Evolutionary conservation across 2,888 invertebrate genomes (phyloP).

Genomic region (Zaprionus obscuricornis): DNA sequence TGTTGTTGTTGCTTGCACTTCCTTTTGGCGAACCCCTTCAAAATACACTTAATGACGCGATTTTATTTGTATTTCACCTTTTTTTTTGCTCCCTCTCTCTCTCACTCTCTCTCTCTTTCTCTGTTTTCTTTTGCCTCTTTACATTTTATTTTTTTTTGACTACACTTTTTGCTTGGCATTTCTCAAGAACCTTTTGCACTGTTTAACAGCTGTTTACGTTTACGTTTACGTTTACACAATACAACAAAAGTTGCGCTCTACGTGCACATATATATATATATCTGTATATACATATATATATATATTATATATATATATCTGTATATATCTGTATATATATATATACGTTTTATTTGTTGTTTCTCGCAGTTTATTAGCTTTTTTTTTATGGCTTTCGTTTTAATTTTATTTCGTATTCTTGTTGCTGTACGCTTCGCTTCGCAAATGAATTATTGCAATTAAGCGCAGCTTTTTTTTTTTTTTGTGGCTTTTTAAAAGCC

Average conservation of each 20-base stretch:
- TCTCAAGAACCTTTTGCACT: constrained; percentile 33
- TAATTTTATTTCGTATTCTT: constrained; percentile 46
- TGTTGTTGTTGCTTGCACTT: constrained; percentile 27
- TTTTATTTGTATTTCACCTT: constrained; percentile 44
- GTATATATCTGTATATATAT: constrained; percentile 15
- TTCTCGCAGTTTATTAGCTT: constrained; percentile 59
- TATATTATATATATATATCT: constrained; percentile 9
- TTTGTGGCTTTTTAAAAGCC: constrained; percentile 67
- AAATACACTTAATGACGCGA: constrained; percentile 43
- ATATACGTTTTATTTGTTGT: constrained; percentile 37
- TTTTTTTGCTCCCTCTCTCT: constrained; percentile 4
- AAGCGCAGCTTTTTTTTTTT: constrained; percentile 56
- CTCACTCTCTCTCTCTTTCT: constrained; percentile 11
- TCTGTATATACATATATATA: constrained; percentile 11
- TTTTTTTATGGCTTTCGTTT: constrained; percentile 65
- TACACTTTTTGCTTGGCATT: constrained; percentile 35
- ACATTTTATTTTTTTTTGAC: constrained; percentile 8
- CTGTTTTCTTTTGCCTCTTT: constrained; percentile 15
- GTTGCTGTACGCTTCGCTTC: constrained; percentile 27
- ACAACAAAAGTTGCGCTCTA: no score
- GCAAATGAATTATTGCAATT: constrained; percentile 77
- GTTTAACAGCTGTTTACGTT: constrained; percentile 69
- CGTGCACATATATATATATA: no score
- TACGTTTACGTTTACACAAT: constrained; percentile 44
- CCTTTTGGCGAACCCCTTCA: constrained; percentile 27